Percentiles rank a stretch among this genome's conserved stretches.
These are phyloP conservation scores for Microtus ochrogaster DNA, from an alignment of 2,113 vertebrate species.

Conservation along the genomic window DNA sequence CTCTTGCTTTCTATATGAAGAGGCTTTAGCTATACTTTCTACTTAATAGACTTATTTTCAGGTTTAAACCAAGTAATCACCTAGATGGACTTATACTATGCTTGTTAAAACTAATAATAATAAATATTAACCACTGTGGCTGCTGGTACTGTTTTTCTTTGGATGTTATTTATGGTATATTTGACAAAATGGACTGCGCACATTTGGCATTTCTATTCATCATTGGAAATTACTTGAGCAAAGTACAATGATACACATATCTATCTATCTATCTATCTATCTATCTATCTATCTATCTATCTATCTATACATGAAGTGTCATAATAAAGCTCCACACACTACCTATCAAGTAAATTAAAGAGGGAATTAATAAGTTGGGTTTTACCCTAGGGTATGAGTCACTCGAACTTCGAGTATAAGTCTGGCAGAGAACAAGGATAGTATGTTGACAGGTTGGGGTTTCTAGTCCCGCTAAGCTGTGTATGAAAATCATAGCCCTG, in stretches of 20 bases:
- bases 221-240: background rate
- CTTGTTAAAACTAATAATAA: background rate
- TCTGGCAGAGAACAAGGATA: background rate
- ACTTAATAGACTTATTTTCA: background rate
- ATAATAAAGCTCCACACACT: background rate
- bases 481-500: background rate
- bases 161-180: background rate
- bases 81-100: background rate
- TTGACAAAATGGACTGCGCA: background rate
- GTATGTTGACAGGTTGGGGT: background rate
- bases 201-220: background rate
- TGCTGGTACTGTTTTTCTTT: background rate
- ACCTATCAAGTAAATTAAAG: background rate
- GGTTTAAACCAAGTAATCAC: background rate
- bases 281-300: background rate
- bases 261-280: background rate
- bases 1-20: constrained; percentile 22
- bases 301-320: background rate
- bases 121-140: background rate
- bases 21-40: background rate
- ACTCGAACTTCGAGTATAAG: background rate
- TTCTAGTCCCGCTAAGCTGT: background rate
- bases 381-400: background rate
- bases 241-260: background rate
- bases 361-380: background rate